phyloP scores from a whole-genome alignment of 1,140 invertebrate species.

The Trichoplusia ni region DNA sequence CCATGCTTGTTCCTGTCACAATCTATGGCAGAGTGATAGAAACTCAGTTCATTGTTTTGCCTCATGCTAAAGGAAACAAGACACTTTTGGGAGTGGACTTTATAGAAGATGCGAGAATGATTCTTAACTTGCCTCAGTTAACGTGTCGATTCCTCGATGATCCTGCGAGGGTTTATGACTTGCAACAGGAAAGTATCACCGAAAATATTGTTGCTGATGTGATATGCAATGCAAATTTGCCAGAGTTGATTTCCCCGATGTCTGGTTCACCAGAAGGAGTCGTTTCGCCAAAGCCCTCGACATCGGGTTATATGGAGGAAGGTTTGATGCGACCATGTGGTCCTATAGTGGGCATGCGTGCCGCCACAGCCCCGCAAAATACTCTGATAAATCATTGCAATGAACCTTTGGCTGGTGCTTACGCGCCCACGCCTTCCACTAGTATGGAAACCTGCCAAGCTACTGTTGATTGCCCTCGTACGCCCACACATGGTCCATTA shows the following conservation, averaged over 20 bases:
- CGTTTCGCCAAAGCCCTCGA: too few species aligned
- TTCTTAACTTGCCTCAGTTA: constrained; percentile 23
- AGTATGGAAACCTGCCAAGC: too few species aligned
- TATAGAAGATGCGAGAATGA: constrained; percentile 27
- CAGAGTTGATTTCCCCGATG: background rate
- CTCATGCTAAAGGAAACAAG: background rate
- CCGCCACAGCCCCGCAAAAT: too few species aligned
- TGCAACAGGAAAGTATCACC: background rate
- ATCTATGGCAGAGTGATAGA: background rate
- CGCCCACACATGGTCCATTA: background rate
- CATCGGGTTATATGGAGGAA: too few species aligned
- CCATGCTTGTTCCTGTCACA: background rate
- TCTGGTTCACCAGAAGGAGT: background rate
- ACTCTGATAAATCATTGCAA: too few species aligned
- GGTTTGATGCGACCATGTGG: too few species aligned
- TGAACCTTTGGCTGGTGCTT: too few species aligned
- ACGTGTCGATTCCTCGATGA: constrained; percentile 18
- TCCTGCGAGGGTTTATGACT: background rate
- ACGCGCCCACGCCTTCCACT: too few species aligned
- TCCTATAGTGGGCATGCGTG: too few species aligned
- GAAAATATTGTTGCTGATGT: background rate
- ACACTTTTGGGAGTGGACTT: constrained; percentile 22
- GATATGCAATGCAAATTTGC: background rate
- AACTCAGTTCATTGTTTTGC: constrained; percentile 22
- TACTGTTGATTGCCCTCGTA: background rate